These are phyloP conservation scores for Anabacerthia variegaticeps DNA, from an alignment of 2,797 vertebrate genomes.

Conservation along the genomic window DNA sequence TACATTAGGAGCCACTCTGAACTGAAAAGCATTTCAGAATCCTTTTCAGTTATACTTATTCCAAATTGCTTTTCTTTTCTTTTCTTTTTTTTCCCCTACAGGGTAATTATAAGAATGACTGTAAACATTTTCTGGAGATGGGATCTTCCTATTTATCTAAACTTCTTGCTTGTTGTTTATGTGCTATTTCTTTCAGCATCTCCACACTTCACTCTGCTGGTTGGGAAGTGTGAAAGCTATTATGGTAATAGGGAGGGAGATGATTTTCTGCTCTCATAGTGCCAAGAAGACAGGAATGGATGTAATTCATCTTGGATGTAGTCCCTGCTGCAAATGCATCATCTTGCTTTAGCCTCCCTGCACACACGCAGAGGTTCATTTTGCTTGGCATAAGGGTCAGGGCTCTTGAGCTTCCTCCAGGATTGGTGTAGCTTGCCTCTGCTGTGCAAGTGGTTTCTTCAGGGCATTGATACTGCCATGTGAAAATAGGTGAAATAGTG, in stretches of 20 bases:
- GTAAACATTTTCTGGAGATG: conserved; percentile 3
- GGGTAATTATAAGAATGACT: neutral
- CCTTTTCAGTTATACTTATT: neutral
- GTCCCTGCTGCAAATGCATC: neutral
- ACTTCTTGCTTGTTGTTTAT: conserved; percentile 3
- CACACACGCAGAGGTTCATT: neutral
- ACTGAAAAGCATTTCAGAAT: neutral
- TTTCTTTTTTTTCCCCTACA: too few species aligned
- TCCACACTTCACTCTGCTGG: neutral
- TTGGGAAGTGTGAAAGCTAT: conserved; percentile 53
- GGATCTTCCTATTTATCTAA: neutral
- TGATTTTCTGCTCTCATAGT: conserved; percentile 7
- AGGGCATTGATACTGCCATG: neutral
- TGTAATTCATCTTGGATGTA: conserved; percentile 30
- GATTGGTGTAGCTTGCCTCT: neutral
- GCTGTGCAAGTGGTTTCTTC: neutral
- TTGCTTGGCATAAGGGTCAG: neutral
- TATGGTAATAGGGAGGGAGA: conserved; percentile 21
- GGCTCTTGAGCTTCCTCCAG: neutral
- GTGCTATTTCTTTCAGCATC: neutral
- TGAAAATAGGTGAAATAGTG: neutral
- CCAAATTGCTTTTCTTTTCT: neutral
- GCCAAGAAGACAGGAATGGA: conserved; percentile 14
- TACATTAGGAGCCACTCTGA: neutral
- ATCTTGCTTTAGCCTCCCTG: neutral